Conservation (phyloP, 2,888 invertebrate genomes). For the Lasius platythorax region DNA sequence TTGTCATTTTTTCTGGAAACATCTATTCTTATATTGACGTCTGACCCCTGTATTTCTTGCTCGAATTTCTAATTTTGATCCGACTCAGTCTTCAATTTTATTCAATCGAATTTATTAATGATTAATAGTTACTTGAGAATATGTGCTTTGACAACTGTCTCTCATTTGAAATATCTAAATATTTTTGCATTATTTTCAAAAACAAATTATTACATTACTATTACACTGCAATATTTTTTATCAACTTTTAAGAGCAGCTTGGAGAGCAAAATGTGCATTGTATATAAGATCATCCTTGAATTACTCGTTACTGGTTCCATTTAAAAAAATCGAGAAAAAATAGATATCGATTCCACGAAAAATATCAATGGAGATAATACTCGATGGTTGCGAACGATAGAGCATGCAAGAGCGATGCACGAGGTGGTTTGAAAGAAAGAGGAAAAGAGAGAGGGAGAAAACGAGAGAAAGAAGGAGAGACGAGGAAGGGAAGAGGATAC, state of each 20-base stretch:
- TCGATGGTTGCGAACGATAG: slow-evolving; percentile 32
- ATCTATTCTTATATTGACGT: neutral
- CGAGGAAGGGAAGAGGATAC: slow-evolving; percentile 12
- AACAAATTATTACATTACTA: neutral
- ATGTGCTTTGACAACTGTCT: neutral
- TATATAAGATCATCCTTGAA: neutral
- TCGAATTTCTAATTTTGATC: neutral
- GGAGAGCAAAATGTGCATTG: neutral
- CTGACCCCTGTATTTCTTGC: neutral
- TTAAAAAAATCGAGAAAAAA: neutral
- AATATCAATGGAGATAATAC: slow-evolving; percentile 27
- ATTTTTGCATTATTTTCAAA: neutral
- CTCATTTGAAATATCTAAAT: neutral
- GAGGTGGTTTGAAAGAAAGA: slow-evolving; percentile 32
- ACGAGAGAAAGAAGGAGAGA: slow-evolving; percentile 6
- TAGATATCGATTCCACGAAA: neutral
- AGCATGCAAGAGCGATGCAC: slow-evolving; percentile 32
- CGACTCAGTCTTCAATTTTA: neutral
- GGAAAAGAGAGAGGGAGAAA: slow-evolving; percentile 13
- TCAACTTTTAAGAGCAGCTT: too few species aligned
- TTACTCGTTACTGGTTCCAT: neutral
- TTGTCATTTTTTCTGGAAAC: neutral
- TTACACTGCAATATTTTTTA: neutral
- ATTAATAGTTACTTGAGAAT: neutral
- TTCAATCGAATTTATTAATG: neutral